phyloP scores from a whole-genome alignment of 2,113 vertebrate genomes.

The Tetraodon nigroviridis region DNA sequence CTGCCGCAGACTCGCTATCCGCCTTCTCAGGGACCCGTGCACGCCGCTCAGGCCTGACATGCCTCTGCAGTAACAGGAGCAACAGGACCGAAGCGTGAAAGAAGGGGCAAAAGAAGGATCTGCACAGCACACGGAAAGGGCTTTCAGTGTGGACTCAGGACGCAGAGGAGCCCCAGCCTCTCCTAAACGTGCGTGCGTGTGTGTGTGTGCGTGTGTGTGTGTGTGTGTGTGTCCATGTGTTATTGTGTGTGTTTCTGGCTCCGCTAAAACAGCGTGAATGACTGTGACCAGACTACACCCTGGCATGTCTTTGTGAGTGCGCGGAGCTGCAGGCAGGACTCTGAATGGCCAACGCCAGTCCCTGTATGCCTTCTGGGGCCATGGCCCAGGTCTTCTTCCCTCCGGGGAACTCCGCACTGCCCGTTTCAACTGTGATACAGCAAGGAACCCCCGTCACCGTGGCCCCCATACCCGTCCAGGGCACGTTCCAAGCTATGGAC shows the following conservation, averaged over 20 bases:
- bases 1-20: slow-evolving; percentile 6
- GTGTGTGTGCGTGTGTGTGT: slow-evolving; percentile 6
- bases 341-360: slow-evolving; percentile 73
- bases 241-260: slow-evolving; percentile 16
- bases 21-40: background rate
- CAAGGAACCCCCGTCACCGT: slow-evolving; percentile 51
- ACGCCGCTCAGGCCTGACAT: slow-evolving; percentile 30
- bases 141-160: slow-evolving; percentile 42
- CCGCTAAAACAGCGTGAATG: slow-evolving; percentile 42
- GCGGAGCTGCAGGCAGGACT: slow-evolving; percentile 25
- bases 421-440: slow-evolving; percentile 55
- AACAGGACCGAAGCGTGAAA: slow-evolving; percentile 8
- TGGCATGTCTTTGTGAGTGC: slow-evolving; percentile 20
- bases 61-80: slow-evolving; percentile 36
- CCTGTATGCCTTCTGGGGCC: slow-evolving; percentile 65
- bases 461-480: slow-evolving; percentile 28
- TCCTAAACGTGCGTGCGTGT: background rate
- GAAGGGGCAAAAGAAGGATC: slow-evolving; percentile 28
- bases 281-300: slow-evolving; percentile 25
- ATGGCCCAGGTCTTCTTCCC: slow-evolving; percentile 68
- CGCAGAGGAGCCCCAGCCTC: slow-evolving; percentile 27
- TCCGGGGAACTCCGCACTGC: slow-evolving; percentile 51
- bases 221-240: slow-evolving; percentile 3
- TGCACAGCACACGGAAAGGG: slow-evolving; percentile 51
- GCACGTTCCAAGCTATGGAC: slow-evolving; percentile 53